These are phyloP conservation scores for Lucilia cuprina DNA, from an alignment of 1,140 invertebrate species.

Conservation along the genomic window DNA sequence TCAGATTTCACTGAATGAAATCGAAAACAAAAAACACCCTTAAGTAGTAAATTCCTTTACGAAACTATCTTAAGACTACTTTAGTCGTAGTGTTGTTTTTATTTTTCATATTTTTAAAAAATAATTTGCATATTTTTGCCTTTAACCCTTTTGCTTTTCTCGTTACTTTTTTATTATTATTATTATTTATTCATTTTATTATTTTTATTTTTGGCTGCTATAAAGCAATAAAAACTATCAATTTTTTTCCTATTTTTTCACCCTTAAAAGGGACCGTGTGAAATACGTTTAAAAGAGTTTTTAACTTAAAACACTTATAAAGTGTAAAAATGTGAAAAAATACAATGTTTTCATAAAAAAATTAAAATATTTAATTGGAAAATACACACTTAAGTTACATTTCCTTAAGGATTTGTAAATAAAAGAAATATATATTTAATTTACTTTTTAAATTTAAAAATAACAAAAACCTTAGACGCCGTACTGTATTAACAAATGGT, in stretches of 20 bases:
- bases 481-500: conserved; percentile 39
- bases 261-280: conserved; percentile 19
- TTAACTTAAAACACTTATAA: not conserved
- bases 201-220: conserved; percentile 25
- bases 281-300: not conserved
- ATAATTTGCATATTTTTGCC: conserved; percentile 38
- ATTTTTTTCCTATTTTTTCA: not conserved
- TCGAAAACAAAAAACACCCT: not conserved
- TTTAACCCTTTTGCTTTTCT: conserved; percentile 1
- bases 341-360: not conserved
- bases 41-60: not conserved
- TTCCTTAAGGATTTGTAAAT: not conserved
- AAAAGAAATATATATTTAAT: not conserved
- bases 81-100: not conserved
- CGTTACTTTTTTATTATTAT: not conserved
- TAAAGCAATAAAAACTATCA: not conserved
- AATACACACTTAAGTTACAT: conserved; percentile 16
- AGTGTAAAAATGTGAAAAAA: not conserved
- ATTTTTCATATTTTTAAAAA: not conserved
- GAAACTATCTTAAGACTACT: not conserved
- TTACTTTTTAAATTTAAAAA: not conserved
- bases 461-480: conserved; percentile 34
- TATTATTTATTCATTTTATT: not conserved
- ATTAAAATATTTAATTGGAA: conserved; percentile 5
- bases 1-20: conserved; percentile 23